Evolutionary conservation across 2,113 vertebrate genomes (phyloP).

Genomic region (Mustela nigripes): DNA sequence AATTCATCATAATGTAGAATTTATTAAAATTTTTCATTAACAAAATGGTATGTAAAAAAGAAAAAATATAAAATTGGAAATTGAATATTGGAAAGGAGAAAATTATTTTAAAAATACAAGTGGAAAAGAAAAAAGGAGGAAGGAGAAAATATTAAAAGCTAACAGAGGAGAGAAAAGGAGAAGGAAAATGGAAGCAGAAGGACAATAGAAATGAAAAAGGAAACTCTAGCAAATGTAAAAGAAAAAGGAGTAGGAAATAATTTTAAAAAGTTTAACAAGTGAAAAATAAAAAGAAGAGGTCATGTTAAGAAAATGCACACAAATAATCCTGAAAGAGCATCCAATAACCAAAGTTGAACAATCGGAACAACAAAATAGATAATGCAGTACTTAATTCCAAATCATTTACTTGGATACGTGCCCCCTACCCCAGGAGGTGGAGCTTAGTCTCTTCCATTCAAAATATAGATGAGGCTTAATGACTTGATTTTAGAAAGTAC

Average conservation of each 20-base stretch:
- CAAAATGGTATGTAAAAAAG: slow-evolving; percentile 3
- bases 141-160: slow-evolving; percentile 5
- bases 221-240: slow-evolving; percentile 1
- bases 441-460: neutral
- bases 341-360: neutral
- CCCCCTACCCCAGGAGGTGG: neutral
- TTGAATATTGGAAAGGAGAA: neutral
- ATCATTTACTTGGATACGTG: neutral
- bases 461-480: neutral
- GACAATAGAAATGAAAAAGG: slow-evolving; percentile 28
- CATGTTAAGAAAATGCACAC: neutral
- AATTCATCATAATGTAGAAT: neutral
- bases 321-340: neutral
- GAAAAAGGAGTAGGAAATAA: neutral
- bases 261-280: slow-evolving; percentile 34
- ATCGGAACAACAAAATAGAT: neutral
- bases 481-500: neutral
- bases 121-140: neutral
- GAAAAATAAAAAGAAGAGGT: neutral
- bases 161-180: neutral
- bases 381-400: neutral
- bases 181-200: neutral
- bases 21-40: neutral
- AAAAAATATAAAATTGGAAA: neutral
- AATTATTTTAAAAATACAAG: slow-evolving; percentile 20